These are phyloP conservation scores for Tiliqua scincoides DNA, from an alignment of 2,113 vertebrate genomes.

Conservation along the genomic window DNA sequence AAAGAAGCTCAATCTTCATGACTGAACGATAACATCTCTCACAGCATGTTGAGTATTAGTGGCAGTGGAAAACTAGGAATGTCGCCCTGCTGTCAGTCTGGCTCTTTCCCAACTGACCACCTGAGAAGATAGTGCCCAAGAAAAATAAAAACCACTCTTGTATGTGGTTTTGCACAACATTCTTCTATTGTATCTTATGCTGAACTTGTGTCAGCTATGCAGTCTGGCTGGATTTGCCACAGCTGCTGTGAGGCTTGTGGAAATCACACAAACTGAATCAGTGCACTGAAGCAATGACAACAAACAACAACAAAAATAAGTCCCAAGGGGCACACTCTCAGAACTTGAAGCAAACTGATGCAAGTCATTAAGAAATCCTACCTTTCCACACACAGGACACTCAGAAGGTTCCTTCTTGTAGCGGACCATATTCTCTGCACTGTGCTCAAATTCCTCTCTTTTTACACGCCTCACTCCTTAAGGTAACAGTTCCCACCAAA, in stretches of 20 bases:
- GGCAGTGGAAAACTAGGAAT: not conserved
- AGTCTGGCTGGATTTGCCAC: not conserved
- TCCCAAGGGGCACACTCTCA: not conserved
- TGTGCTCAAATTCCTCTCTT: constrained; percentile 90
- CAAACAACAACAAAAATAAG: too few species aligned
- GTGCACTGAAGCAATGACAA: not conserved
- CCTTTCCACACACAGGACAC: constrained; percentile 96
- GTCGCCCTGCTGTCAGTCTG: not conserved
- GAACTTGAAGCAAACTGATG: not conserved
- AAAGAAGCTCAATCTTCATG: too few species aligned
- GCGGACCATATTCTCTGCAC: constrained; percentile 88
- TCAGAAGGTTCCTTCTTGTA: constrained; percentile 97
- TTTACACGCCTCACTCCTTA: constrained; percentile 93
- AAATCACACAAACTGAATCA: not conserved
- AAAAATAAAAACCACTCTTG: not conserved
- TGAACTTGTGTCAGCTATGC: not conserved
- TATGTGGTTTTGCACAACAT: not conserved
- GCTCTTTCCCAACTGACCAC: not conserved
- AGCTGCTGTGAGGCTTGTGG: not conserved
- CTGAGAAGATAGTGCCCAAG: not conserved
- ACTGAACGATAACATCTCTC: too few species aligned
- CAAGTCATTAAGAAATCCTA: constrained; percentile 26
- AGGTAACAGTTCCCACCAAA: constrained; percentile 59
- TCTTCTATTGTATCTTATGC: not conserved
- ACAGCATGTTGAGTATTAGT: not conserved